These are phyloP conservation scores for Epistrophe eligans DNA, from an alignment of 2,888 invertebrate species.

Conservation along the genomic window DNA sequence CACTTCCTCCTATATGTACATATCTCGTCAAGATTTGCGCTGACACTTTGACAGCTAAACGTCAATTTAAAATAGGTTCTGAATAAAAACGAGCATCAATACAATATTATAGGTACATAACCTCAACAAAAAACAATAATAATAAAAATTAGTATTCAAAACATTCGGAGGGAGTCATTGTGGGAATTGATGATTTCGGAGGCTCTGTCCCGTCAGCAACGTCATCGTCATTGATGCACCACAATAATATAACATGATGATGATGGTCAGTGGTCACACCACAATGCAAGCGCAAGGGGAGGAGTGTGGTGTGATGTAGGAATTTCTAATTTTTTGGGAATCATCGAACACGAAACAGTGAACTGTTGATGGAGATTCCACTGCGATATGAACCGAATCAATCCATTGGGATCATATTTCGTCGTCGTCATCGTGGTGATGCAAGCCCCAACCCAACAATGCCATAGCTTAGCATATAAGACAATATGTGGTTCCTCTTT, in stretches of 20 bases:
- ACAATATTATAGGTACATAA: neutral
- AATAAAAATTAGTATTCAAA: constrained; percentile 69
- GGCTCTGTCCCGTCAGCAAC: constrained; percentile 40
- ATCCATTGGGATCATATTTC: constrained; percentile 72
- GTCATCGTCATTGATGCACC: constrained; percentile 29
- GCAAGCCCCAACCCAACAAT: constrained; percentile 14
- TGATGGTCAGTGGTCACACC: constrained; percentile 34
- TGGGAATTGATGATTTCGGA: constrained; percentile 70
- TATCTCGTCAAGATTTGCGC: constrained; percentile 49
- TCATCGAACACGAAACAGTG: constrained; percentile 60
- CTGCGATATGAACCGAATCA: constrained; percentile 73
- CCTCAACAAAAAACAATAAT: neutral
- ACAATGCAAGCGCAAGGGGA: neutral
- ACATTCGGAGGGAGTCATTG: constrained; percentile 59
- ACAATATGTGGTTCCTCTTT: constrained; percentile 29
- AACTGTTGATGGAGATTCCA: constrained; percentile 63
- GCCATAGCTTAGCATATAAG: no score
- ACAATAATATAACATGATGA: constrained; percentile 11
- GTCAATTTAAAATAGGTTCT: constrained; percentile 72
- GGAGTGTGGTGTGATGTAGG: constrained; percentile 39
- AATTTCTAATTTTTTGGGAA: constrained; percentile 66
- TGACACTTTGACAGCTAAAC: constrained; percentile 59
- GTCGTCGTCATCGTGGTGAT: constrained; percentile 18
- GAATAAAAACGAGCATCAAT: constrained; percentile 33
- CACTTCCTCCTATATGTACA: constrained; percentile 26